Conservation (phyloP, 2,797 vertebrate genomes). For the Macrochelys suwanniensis region DNA sequence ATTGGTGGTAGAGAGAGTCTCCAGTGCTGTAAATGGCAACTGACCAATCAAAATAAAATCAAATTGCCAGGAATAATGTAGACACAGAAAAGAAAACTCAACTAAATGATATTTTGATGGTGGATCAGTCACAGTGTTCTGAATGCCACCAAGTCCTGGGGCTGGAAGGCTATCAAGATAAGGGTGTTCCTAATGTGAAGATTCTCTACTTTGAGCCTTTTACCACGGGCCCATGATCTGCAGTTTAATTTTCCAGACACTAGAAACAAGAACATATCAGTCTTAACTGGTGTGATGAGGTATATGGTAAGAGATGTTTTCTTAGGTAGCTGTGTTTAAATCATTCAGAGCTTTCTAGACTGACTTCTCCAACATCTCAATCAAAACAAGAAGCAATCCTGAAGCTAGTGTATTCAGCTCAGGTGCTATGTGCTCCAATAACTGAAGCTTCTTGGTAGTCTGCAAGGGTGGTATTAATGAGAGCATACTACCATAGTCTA, state of each 20-base stretch:
- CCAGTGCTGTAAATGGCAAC: neutral
- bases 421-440: no score
- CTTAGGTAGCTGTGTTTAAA: neutral
- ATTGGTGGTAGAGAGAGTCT: neutral
- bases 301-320: neutral
- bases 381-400: no score
- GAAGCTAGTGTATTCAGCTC: no score
- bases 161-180: neutral
- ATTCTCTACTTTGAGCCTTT: neutral
- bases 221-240: neutral
- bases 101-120: neutral
- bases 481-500: no score
- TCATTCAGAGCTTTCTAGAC: neutral
- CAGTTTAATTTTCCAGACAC: neutral
- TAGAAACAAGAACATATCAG: neutral
- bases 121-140: neutral
- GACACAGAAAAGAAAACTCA: neutral
- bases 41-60: accelerated
- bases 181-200: neutral
- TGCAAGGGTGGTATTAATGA: no score
- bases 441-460: no score
- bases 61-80: neutral
- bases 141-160: neutral
- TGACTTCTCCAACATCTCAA: neutral
- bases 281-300: neutral